Evolutionary conservation across 1,140 invertebrate species (phyloP).

Genomic region (Dendrolimus kikuchii): DNA sequence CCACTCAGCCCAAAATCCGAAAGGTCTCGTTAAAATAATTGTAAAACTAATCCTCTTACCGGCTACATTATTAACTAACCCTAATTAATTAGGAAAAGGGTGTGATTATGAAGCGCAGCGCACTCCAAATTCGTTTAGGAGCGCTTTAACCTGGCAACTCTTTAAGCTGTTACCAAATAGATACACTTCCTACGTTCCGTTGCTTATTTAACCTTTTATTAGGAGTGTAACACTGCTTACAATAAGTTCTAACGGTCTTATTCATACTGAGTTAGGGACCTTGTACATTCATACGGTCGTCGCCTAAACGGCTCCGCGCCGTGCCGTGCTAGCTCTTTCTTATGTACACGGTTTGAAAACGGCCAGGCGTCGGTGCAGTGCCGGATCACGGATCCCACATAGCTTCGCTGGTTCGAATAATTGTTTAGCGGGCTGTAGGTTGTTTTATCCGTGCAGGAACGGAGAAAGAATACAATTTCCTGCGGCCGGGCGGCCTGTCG

Average conservation of each 20-base stretch:
- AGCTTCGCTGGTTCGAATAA: not conserved
- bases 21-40: constrained; percentile 30
- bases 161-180: constrained; percentile 1
- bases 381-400: not conserved
- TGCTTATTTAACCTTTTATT: too few species aligned
- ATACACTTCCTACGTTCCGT: not conserved
- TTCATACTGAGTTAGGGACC: too few species aligned
- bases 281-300: too few species aligned
- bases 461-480: too few species aligned
- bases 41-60: constrained; percentile 36
- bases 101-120: constrained; percentile 35
- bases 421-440: constrained; percentile 1
- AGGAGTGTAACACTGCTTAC: too few species aligned
- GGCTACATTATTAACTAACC: constrained; percentile 33
- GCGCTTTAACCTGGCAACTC: constrained; percentile 11
- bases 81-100: constrained; percentile 40
- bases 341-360: constrained; percentile 1
- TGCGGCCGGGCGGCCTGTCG: too few species aligned
- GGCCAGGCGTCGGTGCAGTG: not conserved
- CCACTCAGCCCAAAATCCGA: not conserved
- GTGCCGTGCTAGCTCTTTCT: not conserved
- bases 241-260: too few species aligned
- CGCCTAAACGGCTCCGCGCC: too few species aligned
- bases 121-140: constrained; percentile 16
- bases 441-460: not conserved